A percentile compares a stretch with the other conserved stretches of the same genome.
Evolutionary conservation across 2,113 vertebrate genomes (phyloP).

Genomic region (Hassar affinis): DNA sequence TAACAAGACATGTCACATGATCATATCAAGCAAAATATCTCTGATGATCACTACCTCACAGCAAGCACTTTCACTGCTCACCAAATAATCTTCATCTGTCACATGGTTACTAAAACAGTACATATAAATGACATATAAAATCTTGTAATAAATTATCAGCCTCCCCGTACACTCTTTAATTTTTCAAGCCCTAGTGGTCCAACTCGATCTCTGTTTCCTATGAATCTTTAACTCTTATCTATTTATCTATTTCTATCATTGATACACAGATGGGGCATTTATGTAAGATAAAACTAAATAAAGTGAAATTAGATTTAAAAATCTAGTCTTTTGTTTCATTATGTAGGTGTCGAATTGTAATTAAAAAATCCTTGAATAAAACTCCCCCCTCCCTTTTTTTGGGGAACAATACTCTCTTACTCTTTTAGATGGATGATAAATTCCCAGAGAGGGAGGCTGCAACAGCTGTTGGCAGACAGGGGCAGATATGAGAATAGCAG

Average conservation of each 20-base stretch:
- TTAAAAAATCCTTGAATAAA: slow-evolving; percentile 62
- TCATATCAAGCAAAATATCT: slow-evolving; percentile 7
- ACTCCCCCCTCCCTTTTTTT: slow-evolving; percentile 45
- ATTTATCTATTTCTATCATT: slow-evolving; percentile 9
- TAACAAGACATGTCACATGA: neutral
- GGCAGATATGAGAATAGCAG: slow-evolving; percentile 84
- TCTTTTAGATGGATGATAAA: slow-evolving; percentile 78
- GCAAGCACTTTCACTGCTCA: slow-evolving; percentile 61
- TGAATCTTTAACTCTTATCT: slow-evolving; percentile 33
- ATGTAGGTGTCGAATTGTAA: slow-evolving; percentile 14
- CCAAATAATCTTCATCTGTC: slow-evolving; percentile 73
- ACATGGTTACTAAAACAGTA: slow-evolving; percentile 73
- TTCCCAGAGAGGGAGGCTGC: slow-evolving; percentile 76
- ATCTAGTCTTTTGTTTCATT: slow-evolving; percentile 25
- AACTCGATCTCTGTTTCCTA: slow-evolving; percentile 16
- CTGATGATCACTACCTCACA: slow-evolving; percentile 32
- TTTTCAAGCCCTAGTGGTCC: slow-evolving; percentile 39
- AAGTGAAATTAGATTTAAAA: slow-evolving; percentile 28
- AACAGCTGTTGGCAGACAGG: slow-evolving; percentile 84
- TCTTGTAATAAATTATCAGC: slow-evolving; percentile 34
- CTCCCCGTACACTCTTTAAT: slow-evolving; percentile 60
- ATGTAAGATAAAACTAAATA: slow-evolving; percentile 11
- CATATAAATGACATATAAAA: slow-evolving; percentile 74
- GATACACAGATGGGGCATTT: neutral
- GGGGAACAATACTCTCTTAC: slow-evolving; percentile 47